phyloP scores from a whole-genome alignment of 2,888 invertebrate species.

The Polyploca ridens region DNA sequence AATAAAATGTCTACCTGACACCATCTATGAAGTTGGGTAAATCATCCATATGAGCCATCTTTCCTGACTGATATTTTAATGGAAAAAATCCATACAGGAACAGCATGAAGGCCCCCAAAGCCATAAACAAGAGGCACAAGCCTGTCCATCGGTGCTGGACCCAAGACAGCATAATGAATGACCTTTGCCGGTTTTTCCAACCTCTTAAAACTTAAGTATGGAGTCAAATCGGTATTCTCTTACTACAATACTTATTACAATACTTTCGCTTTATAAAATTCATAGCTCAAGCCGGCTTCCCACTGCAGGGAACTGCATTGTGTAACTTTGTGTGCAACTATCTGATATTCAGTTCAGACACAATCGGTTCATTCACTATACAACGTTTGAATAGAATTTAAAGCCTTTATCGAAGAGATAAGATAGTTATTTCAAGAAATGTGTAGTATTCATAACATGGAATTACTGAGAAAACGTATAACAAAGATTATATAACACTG shows the following conservation, averaged over 20 bases:
- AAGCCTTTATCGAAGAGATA: background rate
- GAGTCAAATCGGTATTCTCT: too few species aligned
- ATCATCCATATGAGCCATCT: constrained; percentile 76
- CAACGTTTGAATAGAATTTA: background rate
- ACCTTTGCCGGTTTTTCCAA: constrained; percentile 8
- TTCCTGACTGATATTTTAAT: constrained; percentile 79
- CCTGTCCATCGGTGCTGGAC: constrained; percentile 75
- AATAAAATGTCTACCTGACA: constrained; percentile 70
- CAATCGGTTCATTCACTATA: background rate
- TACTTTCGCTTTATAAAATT: constrained; percentile 42
- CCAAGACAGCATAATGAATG: constrained; percentile 64
- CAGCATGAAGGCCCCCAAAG: constrained; percentile 66
- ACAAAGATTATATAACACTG: too few species aligned
- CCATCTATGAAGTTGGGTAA: constrained; percentile 82
- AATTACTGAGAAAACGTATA: too few species aligned
- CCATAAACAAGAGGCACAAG: constrained; percentile 68
- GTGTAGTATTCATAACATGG: background rate
- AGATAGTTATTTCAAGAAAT: background rate
- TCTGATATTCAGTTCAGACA: background rate
- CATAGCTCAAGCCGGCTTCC: constrained; percentile 29
- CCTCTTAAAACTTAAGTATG: constrained; percentile 23
- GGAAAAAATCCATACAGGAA: constrained; percentile 87
- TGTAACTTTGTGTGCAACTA: constrained; percentile 51
- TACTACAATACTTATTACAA: constrained; percentile 20
- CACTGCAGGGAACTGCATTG: constrained; percentile 43